Evolutionary conservation across 1,140 invertebrate genomes (phyloP).

Genomic region (Dryas iulia): DNA sequence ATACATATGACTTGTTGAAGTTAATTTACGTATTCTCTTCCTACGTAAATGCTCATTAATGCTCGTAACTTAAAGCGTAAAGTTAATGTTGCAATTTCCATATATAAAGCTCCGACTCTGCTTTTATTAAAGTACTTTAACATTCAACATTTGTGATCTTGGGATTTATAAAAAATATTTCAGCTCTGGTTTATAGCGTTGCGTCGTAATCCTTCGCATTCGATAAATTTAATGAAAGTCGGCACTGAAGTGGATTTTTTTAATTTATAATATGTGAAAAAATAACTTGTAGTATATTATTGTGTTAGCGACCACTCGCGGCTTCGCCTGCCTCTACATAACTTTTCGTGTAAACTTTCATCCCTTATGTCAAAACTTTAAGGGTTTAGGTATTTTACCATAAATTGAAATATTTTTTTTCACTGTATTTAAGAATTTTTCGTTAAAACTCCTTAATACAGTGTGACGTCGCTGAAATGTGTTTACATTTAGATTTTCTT

Average conservation of each 20-base stretch:
- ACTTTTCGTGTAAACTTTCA: too few relatives aligned
- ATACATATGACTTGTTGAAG: slow-evolving; percentile 6
- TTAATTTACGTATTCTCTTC: slow-evolving; percentile 20
- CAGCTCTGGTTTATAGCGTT: slow-evolving; percentile 23
- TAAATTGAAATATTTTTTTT: too few relatives aligned
- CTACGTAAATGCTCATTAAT: slow-evolving; percentile 20
- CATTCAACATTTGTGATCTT: slow-evolving; percentile 26
- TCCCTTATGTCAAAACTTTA: too few relatives aligned
- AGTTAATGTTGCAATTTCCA: slow-evolving; percentile 29
- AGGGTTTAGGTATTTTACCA: too few relatives aligned
- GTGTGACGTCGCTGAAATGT: too few relatives aligned
- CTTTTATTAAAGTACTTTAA: slow-evolving; percentile 29
- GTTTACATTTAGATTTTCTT: too few relatives aligned
- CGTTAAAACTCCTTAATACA: too few relatives aligned
- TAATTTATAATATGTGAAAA: background rate
- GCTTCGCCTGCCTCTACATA: too few relatives aligned
- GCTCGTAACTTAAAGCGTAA: slow-evolving; percentile 23
- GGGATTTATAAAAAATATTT: slow-evolving; percentile 33
- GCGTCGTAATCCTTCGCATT: slow-evolving; percentile 18
- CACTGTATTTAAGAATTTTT: too few relatives aligned
- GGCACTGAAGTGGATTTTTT: slow-evolving; percentile 9
- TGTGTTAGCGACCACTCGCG: too few relatives aligned
- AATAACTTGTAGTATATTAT: background rate
- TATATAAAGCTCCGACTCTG: slow-evolving; percentile 24
- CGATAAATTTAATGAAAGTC: slow-evolving; percentile 32